phyloP scores from a whole-genome alignment of 2,797 vertebrate genomes.

The Harpagifer antarcticus region DNA sequence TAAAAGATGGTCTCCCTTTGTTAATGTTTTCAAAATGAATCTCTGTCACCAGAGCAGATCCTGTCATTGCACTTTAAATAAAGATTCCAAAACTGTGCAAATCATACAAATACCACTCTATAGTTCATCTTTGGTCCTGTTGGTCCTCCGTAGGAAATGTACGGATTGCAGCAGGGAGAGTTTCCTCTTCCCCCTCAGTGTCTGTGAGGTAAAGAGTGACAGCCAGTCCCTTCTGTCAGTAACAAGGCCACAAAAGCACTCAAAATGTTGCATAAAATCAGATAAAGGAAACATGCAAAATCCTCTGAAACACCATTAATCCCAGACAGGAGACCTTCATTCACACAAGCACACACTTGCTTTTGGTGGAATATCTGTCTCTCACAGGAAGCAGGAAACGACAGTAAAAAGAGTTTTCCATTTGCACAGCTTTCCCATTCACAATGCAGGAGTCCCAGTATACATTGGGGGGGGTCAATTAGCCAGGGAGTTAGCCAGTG shows the following conservation, averaged over 20 bases:
- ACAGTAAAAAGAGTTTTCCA: conserved; percentile 37
- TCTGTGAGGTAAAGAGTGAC: conserved; percentile 51
- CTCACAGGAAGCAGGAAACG: conserved; percentile 31
- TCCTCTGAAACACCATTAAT: conserved; percentile 45
- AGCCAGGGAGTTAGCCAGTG: conserved; percentile 49
- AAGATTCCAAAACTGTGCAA: conserved; percentile 74
- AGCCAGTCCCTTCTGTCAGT: conserved; percentile 50
- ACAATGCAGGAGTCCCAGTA: conserved; percentile 40
- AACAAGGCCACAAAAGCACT: conserved; percentile 68
- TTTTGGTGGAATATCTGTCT: conserved; percentile 48
- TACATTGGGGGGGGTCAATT: conserved; percentile 32
- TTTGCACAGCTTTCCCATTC: conserved; percentile 50
- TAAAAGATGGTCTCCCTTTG: conserved; percentile 72
- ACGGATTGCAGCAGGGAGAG: conserved; percentile 56
- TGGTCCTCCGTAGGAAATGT: conserved; percentile 39
- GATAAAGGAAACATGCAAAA: conserved; percentile 62
- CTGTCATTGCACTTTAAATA: conserved; percentile 71
- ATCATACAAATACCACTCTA: conserved; percentile 74
- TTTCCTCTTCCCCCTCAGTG: conserved; percentile 34
- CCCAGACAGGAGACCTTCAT: conserved; percentile 35
- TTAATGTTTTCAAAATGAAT: conserved; percentile 48
- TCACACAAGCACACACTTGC: conserved; percentile 41
- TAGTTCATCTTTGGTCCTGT: conserved; percentile 73
- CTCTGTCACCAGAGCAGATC: conserved; percentile 53
- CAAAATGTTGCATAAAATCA: conserved; percentile 63